Base-by-base conservation (phyloP, 2,113 vertebrate species). In the Notiomystis cincta region DNA sequence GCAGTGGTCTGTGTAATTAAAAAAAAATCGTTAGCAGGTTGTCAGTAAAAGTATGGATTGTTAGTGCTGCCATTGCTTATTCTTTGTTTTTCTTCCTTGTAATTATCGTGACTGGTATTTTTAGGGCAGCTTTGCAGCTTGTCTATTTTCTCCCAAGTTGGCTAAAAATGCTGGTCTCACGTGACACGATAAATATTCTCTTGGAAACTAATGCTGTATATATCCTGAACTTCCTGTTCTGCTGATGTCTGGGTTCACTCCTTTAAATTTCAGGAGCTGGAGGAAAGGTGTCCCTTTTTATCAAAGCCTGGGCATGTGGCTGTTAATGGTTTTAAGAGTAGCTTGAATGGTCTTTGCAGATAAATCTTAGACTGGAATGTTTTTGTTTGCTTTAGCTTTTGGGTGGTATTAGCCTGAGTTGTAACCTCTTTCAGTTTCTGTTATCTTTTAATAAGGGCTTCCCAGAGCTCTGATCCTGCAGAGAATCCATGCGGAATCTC, bases 111-210 rank as follows among this genome's bases (percentile, higher is more conserved):
- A 60, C 67, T 81, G 82, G 88, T 97, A 93, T 97, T 96, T 96
- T 96, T 92, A 95, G 93, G 93, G 83, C 62, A 93, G 90, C 61
- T 95, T 89, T 96, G 85, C 90, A 75, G 80, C 76, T 92, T 81
- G 69, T 89, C 86, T 97, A 6, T 92, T 95, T 97, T 96, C 93
- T 96, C 82, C 82, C 80, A 71, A 82, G 57, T 82, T 89, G 92
- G 69, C 96, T 96, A 96, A 96, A 96, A 96, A 81, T 51, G 61
- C 82, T 96, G 51, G 31, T 92, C 69, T 81, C n/a, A 5, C 3
- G 20, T 96, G 90, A 93, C 9, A 18, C 15, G 40, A 84, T 73
- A 90, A 94, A 89, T 89, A 92, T 53, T 87, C 72, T 95, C 80
- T 61, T 94, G 76, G 86, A 89, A 93, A 90, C 79, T 2, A 7